These are phyloP conservation scores for Sebastes nivosus DNA, from an alignment of 2,797 vertebrate species.

Conservation along the genomic window DNA sequence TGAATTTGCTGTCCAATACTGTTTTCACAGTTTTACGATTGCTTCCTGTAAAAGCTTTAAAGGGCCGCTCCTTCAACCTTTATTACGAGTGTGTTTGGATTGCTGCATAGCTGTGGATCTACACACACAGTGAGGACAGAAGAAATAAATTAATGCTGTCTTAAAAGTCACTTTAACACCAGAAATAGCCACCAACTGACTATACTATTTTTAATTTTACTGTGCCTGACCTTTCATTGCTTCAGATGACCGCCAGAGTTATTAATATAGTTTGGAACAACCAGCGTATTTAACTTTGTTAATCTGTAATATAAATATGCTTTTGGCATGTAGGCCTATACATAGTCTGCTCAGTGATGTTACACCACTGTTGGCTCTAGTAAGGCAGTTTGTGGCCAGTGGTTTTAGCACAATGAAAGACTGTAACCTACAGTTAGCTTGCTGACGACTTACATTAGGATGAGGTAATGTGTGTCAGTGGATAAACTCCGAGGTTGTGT, in stretches of 20 bases:
- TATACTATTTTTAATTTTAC: neutral
- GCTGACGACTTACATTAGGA: neutral
- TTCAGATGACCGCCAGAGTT: neutral
- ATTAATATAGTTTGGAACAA: neutral
- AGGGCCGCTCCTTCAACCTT: neutral
- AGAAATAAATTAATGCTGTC: neutral
- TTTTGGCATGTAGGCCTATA: neutral
- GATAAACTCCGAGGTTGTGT: neutral
- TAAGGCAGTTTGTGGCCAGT: neutral
- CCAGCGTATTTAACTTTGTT: neutral
- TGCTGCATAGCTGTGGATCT: neutral
- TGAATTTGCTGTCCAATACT: neutral
- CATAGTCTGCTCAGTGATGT: neutral
- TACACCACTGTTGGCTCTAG: neutral
- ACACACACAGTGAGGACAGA: neutral
- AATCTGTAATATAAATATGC: neutral
- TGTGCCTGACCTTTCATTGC: neutral
- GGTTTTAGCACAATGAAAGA: neutral
- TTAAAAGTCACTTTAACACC: neutral
- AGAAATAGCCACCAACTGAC: neutral
- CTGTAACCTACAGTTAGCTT: neutral
- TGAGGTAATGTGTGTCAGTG: constrained; percentile 15
- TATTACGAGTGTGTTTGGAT: neutral
- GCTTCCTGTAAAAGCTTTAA: neutral
- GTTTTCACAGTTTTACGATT: neutral